These are phyloP conservation scores for Corbicula japonica DNA, from an alignment of 2,888 invertebrate species.

Conservation along the genomic window DNA sequence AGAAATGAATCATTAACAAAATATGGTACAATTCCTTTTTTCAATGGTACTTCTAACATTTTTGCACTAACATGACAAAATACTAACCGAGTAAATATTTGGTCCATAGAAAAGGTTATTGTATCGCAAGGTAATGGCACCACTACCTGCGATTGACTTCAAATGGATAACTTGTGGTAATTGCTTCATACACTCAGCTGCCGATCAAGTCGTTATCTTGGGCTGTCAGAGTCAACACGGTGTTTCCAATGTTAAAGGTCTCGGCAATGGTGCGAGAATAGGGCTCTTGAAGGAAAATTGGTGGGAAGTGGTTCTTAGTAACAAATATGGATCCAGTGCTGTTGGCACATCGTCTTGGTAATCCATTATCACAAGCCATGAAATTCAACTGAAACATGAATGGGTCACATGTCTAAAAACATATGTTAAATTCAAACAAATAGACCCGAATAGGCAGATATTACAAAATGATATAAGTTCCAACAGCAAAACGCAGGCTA, in stretches of 20 bases:
- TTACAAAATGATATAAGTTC: too few relatives aligned
- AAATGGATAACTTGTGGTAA: conserved; percentile 63
- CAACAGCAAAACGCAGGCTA: too few relatives aligned
- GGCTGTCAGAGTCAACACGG: conserved; percentile 65
- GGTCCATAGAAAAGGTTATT: conserved; percentile 67
- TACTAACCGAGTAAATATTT: conserved; percentile 69
- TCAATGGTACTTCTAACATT: too few relatives aligned
- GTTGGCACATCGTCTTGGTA: conserved; percentile 72
- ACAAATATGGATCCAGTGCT: conserved; percentile 73
- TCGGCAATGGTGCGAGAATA: conserved; percentile 67
- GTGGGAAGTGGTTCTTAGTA: conserved; percentile 76
- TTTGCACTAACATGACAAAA: too few relatives aligned
- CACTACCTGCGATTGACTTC: conserved; percentile 67
- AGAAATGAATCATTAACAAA: too few relatives aligned
- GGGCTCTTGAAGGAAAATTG: conserved; percentile 74
- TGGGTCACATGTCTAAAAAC: too few relatives aligned
- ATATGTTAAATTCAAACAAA: too few relatives aligned
- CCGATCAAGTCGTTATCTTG: conserved; percentile 70
- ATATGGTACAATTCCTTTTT: too few relatives aligned
- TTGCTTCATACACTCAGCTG: conserved; percentile 69
- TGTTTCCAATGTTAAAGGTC: conserved; percentile 34
- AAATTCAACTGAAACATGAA: conserved; percentile 70
- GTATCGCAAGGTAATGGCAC: conserved; percentile 66
- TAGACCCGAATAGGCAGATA: too few relatives aligned
- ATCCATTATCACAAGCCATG: conserved; percentile 74